These are phyloP conservation scores for Lithobates pipiens DNA, from an alignment of 2,797 vertebrate species.

Conservation along the genomic window DNA sequence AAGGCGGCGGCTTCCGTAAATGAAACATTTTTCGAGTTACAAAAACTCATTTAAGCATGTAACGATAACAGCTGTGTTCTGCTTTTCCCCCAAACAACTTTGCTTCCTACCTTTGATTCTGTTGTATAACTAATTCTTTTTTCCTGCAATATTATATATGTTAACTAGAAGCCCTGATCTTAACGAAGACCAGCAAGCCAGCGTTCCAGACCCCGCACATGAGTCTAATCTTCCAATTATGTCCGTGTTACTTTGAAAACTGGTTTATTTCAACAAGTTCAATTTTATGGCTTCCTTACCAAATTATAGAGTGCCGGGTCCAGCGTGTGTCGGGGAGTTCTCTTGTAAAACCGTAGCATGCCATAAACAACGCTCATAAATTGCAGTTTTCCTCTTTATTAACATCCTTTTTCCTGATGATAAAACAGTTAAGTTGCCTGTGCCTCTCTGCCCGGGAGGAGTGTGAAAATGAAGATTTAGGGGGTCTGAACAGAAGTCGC, in stretches of 20 bases:
- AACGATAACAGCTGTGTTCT: constrained; percentile 4
- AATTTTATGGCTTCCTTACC: constrained; percentile 62
- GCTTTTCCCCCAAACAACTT: constrained; percentile 24
- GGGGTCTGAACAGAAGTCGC: constrained; percentile 56
- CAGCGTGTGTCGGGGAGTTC: constrained; percentile 50
- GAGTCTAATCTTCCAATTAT: constrained; percentile 63
- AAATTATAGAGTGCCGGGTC: constrained; percentile 61
- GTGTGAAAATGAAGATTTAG: constrained; percentile 62
- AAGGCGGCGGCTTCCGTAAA: constrained; percentile 7
- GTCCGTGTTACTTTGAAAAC: constrained; percentile 63
- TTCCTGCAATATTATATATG: constrained; percentile 32
- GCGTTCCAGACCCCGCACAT: constrained; percentile 52
- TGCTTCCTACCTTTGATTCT: constrained; percentile 47
- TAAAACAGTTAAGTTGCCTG: constrained; percentile 58
- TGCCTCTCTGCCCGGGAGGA: constrained; percentile 45
- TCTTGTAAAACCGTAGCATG: constrained; percentile 59
- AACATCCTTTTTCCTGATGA: constrained; percentile 63
- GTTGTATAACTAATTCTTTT: constrained; percentile 48
- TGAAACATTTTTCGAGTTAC: constrained; percentile 30
- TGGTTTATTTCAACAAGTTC: constrained; percentile 62
- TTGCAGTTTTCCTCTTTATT: constrained; percentile 61
- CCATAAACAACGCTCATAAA: constrained; percentile 60
- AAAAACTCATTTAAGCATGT: constrained; percentile 33
- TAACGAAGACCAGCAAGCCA: constrained; percentile 10
- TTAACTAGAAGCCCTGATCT: constrained; percentile 14